A percentile compares a stretch with the other conserved stretches of the same genome.
phyloP scores from a whole-genome alignment of 2,113 vertebrate species.

The Calonectris borealis region DNA sequence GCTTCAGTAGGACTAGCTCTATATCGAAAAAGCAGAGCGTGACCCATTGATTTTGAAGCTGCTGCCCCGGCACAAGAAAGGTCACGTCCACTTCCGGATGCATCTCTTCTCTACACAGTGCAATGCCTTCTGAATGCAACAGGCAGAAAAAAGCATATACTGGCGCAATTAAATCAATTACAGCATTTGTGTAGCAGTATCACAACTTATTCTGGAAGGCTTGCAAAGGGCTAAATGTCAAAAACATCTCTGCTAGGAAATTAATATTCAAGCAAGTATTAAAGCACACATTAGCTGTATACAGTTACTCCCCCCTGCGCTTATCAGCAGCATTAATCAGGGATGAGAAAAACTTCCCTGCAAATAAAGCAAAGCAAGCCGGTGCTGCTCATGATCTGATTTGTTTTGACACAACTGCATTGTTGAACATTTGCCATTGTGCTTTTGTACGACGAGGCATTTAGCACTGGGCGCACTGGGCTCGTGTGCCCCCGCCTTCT shows the following conservation, averaged over 20 bases:
- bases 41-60: not conserved
- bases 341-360: not conserved
- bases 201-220: not conserved
- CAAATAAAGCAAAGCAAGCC: constrained; percentile 2
- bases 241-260: not conserved
- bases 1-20: not conserved
- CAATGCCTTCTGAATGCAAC: not conserved
- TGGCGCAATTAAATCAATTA: not conserved
- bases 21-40: not conserved
- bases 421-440: not conserved
- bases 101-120: not conserved
- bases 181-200: not conserved
- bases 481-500: not conserved
- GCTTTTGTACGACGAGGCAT: not conserved
- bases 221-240: not conserved
- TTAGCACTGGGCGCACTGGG: not conserved
- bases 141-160: not conserved
- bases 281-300: not conserved
- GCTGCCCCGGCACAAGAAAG: not conserved
- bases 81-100: not conserved
- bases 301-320: not conserved
- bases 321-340: not conserved
- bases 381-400: not conserved
- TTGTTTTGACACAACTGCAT: not conserved
- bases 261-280: not conserved